Evolutionary conservation across 2,888 invertebrate genomes (phyloP), one percentile per base, ranked within the genome.

Genomic region (Orchesella flavescens): DNA sequence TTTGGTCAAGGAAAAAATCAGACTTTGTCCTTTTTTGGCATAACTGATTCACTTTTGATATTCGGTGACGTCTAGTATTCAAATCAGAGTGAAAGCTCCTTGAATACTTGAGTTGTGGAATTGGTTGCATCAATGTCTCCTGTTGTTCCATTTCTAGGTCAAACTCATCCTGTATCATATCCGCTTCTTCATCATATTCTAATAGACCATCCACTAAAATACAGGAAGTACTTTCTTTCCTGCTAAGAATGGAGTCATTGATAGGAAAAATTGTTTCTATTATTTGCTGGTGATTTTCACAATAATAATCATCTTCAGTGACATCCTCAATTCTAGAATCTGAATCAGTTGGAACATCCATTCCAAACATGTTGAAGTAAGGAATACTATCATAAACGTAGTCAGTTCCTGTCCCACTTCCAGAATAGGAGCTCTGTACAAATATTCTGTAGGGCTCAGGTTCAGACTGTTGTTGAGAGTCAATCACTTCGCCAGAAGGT

Each of bases 81-180:
- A 49, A 17, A 2, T 5, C 10, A 0, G 78, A 78, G n/a, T 71
- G 78, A 7, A 69, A 46, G 17, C 78, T 78, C 1, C 21, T 49
- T 3, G 78, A 78, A 1, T 24, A 19, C 9, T 61, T 78, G 0
- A 78, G 3, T 5, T 43, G 15, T 5, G 71, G 59, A 2, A 21
- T 71, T 15, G 78, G 78, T 15, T 78, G 78, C 46, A 78, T 61
- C 12, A 78, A 59, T 49, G 63, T n/a, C 21, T 78, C 78, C 15
- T 71, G 77, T n/a, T 49, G 23, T 1, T 44, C 77, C 17, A 46
- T 12, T 21, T 68, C 77, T 21, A 46, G 17, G 3, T 49, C 9
- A 49, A 57, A 17, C 2, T n/a, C 34, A 13, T 65, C 65, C 15
- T 23, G 34, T 34, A 65, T 34, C 2, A 49, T 12, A 23, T 63